These are phyloP conservation scores for Megastigmus dorsalis DNA, from an alignment of 2,888 invertebrate species.

Conservation along the genomic window DNA sequence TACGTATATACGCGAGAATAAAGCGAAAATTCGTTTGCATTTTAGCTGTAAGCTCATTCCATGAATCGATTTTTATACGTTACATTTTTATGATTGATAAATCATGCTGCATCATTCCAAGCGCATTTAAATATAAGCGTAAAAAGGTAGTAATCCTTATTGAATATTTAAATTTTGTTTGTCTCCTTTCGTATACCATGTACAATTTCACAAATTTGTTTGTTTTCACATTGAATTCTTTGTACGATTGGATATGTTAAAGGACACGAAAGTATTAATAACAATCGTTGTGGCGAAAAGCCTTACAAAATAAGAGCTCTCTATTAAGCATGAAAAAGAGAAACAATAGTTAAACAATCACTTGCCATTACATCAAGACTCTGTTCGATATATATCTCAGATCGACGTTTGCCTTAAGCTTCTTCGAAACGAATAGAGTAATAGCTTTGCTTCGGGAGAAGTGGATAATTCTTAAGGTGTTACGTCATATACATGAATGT, in stretches of 20 bases:
- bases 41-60: slow-evolving; percentile 54
- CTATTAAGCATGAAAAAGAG: slow-evolving; percentile 45
- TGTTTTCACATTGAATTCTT: slow-evolving; percentile 19
- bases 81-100: slow-evolving; percentile 53
- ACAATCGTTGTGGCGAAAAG: slow-evolving; percentile 51
- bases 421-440: slow-evolving; percentile 29
- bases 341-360: slow-evolving; percentile 52
- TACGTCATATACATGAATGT: slow-evolving; percentile 22
- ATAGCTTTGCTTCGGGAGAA: slow-evolving; percentile 36
- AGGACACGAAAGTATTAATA: slow-evolving; percentile 58
- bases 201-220: slow-evolving; percentile 17
- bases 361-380: slow-evolving; percentile 57
- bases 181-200: slow-evolving; percentile 9
- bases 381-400: slow-evolving; percentile 55
- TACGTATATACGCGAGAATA: neutral
- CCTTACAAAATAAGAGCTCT: slow-evolving; percentile 55
- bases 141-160: slow-evolving; percentile 49
- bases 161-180: slow-evolving; percentile 44
- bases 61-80: slow-evolving; percentile 51
- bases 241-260: slow-evolving; percentile 31
- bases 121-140: slow-evolving; percentile 57
- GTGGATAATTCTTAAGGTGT: slow-evolving; percentile 23
- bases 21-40: slow-evolving; percentile 45
- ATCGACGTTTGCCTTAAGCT: slow-evolving; percentile 49
- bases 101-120: slow-evolving; percentile 59